A percentile compares a stretch with the other conserved stretches of the same genome.
Conservation (phyloP, 2,888 invertebrate genomes). For the Leptothorax acervorum region DNA sequence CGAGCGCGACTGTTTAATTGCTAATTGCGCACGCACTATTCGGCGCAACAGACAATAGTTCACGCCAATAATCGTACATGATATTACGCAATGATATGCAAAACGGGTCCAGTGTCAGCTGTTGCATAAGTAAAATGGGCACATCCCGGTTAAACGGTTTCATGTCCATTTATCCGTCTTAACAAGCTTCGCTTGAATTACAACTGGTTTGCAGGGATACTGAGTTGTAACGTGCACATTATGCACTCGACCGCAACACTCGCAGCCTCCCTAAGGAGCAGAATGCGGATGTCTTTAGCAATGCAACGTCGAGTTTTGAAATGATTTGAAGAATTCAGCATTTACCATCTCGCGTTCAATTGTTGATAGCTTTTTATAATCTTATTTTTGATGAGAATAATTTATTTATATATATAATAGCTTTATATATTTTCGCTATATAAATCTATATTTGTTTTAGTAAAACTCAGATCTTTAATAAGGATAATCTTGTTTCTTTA, state of each 20-base stretch:
- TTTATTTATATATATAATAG: neutral
- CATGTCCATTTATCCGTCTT: conserved; percentile 81
- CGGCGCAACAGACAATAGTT: conserved; percentile 27
- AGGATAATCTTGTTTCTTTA: neutral
- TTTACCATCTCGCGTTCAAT: neutral
- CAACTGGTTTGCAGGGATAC: conserved; percentile 65
- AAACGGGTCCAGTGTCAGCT: conserved; percentile 77
- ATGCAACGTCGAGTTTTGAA: neutral
- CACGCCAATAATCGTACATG: conserved; percentile 76
- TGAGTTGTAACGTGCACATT: conserved; percentile 17
- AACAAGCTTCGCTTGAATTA: conserved; percentile 79
- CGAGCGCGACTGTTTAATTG: conserved; percentile 37
- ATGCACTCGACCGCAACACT: conserved; percentile 3
- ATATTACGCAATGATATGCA: conserved; percentile 81
- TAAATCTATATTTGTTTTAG: conserved; percentile 3
- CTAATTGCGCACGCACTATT: conserved; percentile 42
- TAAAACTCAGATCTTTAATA: neutral
- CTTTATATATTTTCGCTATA: neutral
- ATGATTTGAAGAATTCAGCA: neutral
- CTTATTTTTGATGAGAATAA: neutral
- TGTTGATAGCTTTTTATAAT: neutral
- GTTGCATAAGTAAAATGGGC: conserved; percentile 81
- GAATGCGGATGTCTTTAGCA: conserved; percentile 5
- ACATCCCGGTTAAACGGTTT: conserved; percentile 84
- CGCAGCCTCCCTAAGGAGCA: neutral